Percentiles rank a stretch among this genome's conserved stretches.
Evolutionary conservation across 2,888 invertebrate genomes (phyloP).

Genomic region (Venustoraphidia nigricollis): DNA sequence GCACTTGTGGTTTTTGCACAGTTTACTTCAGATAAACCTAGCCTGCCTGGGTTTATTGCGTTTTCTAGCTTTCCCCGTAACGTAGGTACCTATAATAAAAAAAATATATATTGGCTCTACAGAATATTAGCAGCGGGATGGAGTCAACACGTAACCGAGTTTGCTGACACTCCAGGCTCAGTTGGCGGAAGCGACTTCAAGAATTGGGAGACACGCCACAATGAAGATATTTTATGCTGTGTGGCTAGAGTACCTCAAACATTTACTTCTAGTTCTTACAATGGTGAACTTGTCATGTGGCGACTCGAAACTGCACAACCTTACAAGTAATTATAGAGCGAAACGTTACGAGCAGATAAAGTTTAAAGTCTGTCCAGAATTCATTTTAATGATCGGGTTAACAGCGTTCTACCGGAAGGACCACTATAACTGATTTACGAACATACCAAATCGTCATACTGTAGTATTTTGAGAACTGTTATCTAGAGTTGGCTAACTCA

Average conservation of each 20-base stretch:
- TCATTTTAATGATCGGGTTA: no score
- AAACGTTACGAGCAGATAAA: conserved; percentile 16
- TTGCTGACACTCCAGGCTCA: conserved; percentile 35
- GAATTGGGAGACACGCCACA: conserved; percentile 55
- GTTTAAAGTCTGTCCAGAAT: no score
- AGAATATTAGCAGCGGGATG: conserved; percentile 66
- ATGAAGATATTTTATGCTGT: conserved; percentile 58
- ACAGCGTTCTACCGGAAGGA: not conserved
- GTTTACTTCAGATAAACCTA: no score
- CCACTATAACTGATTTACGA: no score
- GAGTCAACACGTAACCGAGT: conserved; percentile 59
- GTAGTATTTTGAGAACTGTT: no score
- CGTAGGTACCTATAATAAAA: conserved; percentile 12
- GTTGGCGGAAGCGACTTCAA: conserved; percentile 35
- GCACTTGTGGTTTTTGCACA: no score
- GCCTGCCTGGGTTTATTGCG: no score
- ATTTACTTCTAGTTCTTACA: conserved; percentile 60
- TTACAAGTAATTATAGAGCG: conserved; percentile 30
- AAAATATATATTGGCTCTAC: conserved; percentile 21
- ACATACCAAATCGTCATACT: no score
- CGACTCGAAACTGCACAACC: conserved; percentile 67
- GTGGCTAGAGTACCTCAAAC: conserved; percentile 48
- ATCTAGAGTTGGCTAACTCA: no score
- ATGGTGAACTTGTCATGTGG: conserved; percentile 71
- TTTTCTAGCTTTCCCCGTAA: no score